These are phyloP conservation scores for Drosophila navojoa DNA, from an alignment of 1,140 invertebrate genomes.

Conservation along the genomic window DNA sequence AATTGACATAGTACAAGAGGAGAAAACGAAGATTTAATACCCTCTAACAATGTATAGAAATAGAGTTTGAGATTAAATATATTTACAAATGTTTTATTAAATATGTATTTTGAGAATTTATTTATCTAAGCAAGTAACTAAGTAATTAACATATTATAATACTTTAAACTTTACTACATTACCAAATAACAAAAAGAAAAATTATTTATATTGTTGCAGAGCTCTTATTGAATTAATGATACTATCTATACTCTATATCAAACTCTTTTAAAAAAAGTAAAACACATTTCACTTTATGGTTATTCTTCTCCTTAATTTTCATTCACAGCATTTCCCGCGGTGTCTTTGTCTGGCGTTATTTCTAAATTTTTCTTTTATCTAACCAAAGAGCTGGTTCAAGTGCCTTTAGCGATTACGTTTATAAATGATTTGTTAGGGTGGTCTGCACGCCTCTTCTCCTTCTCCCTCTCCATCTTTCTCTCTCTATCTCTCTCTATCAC, in stretches of 20 bases:
- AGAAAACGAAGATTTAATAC: not conserved
- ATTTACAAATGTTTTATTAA: too few relatives aligned
- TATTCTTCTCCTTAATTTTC: slow-evolving; percentile 17
- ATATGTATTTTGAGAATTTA: too few relatives aligned
- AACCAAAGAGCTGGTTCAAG: slow-evolving; percentile 30
- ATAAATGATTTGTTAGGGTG: slow-evolving; percentile 78
- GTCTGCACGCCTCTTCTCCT: slow-evolving; percentile 39
- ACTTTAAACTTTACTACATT: too few relatives aligned
- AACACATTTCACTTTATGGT: slow-evolving; percentile 24
- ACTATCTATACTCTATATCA: not conserved
- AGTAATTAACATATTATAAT: too few relatives aligned
- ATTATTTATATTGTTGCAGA: too few relatives aligned
- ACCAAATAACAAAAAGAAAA: too few relatives aligned
- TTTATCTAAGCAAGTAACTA: too few relatives aligned
- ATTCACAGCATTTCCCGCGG: slow-evolving; percentile 63
- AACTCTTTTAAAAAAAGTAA: not conserved
- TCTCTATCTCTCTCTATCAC: not conserved
- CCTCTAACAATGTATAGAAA: too few relatives aligned
- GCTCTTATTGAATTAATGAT: too few relatives aligned
- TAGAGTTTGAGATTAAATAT: too few relatives aligned
- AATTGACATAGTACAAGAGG: slow-evolving; percentile 1
- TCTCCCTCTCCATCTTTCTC: not conserved
- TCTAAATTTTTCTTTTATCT: slow-evolving; percentile 31
- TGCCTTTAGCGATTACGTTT: slow-evolving; percentile 69
- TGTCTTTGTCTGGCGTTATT: slow-evolving; percentile 52